These are phyloP conservation scores for Marronus borbonicus DNA, from an alignment of 2,888 invertebrate genomes.

Conservation along the genomic window DNA sequence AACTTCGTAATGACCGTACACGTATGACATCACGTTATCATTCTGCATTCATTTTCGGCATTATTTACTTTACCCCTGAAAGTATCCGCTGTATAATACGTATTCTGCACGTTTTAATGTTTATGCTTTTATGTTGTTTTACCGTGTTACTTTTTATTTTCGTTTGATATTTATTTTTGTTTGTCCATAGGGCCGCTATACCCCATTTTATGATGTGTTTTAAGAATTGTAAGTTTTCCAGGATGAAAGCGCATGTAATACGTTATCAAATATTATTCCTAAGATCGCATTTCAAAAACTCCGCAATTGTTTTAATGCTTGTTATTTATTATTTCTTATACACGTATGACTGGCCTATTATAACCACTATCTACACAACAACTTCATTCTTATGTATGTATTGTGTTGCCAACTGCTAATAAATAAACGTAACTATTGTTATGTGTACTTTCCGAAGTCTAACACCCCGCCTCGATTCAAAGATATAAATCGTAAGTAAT, in stretches of 20 bases:
- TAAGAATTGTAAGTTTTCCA: constrained; percentile 49
- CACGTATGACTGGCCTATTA: too few species aligned
- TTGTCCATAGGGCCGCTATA: constrained; percentile 62
- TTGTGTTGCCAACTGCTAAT: too few species aligned
- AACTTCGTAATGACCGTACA: not conserved
- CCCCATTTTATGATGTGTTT: constrained; percentile 60
- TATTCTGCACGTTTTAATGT: not conserved
- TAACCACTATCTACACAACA: too few species aligned
- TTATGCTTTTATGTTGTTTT: not conserved
- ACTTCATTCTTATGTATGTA: too few species aligned
- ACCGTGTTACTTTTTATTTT: not conserved
- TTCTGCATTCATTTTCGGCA: not conserved
- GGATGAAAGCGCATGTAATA: not conserved
- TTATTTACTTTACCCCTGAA: constrained; percentile 11
- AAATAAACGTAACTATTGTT: too few species aligned
- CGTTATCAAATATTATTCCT: too few species aligned
- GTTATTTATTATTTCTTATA: too few species aligned
- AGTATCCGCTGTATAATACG: too few species aligned
- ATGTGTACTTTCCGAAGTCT: too few species aligned
- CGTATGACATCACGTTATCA: not conserved
- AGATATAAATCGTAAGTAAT: too few species aligned
- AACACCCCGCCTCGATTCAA: too few species aligned
- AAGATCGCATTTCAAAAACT: not conserved
- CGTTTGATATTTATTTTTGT: constrained; percentile 53
- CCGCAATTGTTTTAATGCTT: too few species aligned